Conservation (phyloP, 2,113 vertebrate species). For the Cyprinodon tularosa region DNA sequence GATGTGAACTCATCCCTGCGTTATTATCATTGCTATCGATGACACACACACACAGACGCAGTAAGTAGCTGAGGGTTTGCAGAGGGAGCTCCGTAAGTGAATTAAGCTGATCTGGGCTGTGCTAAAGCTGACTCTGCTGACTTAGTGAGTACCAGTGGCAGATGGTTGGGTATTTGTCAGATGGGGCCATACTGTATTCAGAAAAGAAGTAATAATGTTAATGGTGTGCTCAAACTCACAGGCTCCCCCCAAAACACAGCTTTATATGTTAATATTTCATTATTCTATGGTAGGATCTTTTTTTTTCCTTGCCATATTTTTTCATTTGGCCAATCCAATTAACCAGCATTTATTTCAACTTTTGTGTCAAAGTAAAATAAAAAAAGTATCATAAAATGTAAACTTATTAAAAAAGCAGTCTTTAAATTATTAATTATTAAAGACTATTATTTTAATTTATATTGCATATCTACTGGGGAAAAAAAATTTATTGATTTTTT, state of each 20-base stretch:
- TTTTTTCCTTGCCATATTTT: too few species aligned
- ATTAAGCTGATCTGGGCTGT: constrained; percentile 65
- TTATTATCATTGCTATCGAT: constrained; percentile 53
- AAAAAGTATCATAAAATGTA: too few species aligned
- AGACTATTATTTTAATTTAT: too few species aligned
- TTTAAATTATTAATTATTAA: too few species aligned
- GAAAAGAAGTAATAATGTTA: not conserved
- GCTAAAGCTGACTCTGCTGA: constrained; percentile 58
- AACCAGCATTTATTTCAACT: too few species aligned
- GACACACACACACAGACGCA: constrained; percentile 30
- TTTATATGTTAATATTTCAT: not conserved
- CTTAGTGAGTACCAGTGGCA: constrained; percentile 20
- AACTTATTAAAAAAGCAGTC: too few species aligned
- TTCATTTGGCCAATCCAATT: too few species aligned
- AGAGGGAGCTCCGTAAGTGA: constrained; percentile 66
- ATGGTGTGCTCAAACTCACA: not conserved
- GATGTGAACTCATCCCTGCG: constrained; percentile 43
- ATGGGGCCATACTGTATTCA: not conserved
- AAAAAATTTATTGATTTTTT: too few species aligned
- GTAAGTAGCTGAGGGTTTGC: constrained; percentile 64
- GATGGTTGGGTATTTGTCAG: not conserved
- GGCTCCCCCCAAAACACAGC: not conserved
- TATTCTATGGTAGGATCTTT: not conserved
- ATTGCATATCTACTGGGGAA: too few species aligned
- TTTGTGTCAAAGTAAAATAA: too few species aligned